phyloP scores from a whole-genome alignment of 2,113 vertebrate genomes.

The Oreochromis niloticus region DNA sequence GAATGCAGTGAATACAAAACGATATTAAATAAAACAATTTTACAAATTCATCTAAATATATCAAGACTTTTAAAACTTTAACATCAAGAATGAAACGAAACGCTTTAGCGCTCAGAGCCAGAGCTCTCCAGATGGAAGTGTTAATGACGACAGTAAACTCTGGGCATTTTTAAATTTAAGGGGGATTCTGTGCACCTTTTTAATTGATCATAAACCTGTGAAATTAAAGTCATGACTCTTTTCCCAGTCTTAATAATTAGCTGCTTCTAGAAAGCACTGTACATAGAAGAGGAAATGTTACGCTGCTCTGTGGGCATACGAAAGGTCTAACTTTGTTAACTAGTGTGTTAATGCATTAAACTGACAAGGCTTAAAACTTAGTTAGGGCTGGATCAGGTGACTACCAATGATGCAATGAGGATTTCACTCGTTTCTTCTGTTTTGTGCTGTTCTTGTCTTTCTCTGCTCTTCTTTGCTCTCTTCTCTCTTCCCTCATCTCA shows the following conservation, averaged over 20 bases:
- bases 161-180: background rate
- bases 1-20: background rate
- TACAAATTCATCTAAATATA: background rate
- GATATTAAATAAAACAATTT: background rate
- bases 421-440: background rate
- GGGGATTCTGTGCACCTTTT: background rate
- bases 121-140: background rate
- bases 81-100: background rate
- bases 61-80: background rate
- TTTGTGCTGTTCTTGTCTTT: background rate
- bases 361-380: fast-evolving
- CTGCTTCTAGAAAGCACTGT: fast-evolving
- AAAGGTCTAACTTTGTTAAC: fast-evolving
- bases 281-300: background rate
- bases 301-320: background rate
- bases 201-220: background rate
- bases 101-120: background rate
- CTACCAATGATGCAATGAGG: background rate
- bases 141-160: fast-evolving
- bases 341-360: background rate
- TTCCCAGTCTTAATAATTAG: background rate
- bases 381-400: background rate
- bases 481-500: background rate
- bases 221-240: background rate
- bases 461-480: background rate